A percentile compares a stretch with the other conserved stretches of the same genome.
These are phyloP conservation scores for Gymnothorax javanicus DNA, from an alignment of 2,797 vertebrate genomes.

Conservation along the genomic window DNA sequence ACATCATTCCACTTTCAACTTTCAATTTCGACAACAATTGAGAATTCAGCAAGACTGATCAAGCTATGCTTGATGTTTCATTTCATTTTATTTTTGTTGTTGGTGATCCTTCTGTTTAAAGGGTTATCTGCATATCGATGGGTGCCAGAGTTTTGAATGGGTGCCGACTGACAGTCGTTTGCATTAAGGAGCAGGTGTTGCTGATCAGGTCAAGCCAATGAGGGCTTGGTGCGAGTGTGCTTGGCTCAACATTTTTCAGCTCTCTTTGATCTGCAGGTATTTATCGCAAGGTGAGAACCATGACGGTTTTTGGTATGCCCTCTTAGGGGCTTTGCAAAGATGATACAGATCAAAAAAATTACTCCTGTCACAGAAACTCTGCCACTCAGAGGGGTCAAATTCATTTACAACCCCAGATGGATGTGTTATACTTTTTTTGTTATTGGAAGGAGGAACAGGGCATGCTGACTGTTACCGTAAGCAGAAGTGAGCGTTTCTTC, in stretches of 20 bases:
- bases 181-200: slow-evolving; percentile 18
- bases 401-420: background rate
- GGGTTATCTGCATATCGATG: background rate
- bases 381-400: background rate
- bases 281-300: slow-evolving; percentile 56
- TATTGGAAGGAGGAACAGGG: slow-evolving; percentile 11
- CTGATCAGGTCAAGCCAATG: slow-evolving; percentile 13
- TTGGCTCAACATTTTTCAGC: slow-evolving; percentile 5
- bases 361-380: slow-evolving; percentile 61
- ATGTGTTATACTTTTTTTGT: background rate
- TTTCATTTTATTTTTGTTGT: too few species aligned
- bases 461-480: slow-evolving; percentile 1
- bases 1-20: too few species aligned
- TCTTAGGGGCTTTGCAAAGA: slow-evolving; percentile 54
- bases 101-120: too few species aligned
- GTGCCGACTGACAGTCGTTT: background rate
- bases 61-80: too few species aligned
- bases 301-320: slow-evolving; percentile 68
- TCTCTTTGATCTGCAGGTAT: slow-evolving; percentile 13
- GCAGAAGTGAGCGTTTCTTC: background rate
- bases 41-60: too few species aligned
- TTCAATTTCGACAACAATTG: too few species aligned
- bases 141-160: background rate
- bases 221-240: background rate
- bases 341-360: slow-evolving; percentile 66